Base-by-base conservation (phyloP, 2,888 invertebrate genomes). In the Gymnosoma rotundatum region DNA sequence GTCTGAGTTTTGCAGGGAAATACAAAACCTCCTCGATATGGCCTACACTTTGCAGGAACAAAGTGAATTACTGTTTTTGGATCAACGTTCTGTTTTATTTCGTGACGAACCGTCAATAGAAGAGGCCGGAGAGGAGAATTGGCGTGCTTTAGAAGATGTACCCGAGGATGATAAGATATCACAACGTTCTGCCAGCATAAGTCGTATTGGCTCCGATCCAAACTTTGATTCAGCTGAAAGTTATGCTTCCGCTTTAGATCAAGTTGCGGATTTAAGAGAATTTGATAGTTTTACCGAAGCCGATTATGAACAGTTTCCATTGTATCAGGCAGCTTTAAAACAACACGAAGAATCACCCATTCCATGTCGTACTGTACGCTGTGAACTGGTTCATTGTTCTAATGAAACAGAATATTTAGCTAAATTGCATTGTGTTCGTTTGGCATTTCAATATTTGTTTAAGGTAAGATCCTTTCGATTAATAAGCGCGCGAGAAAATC, bases 341-440 rank as follows among this genome's bases (percentile, higher is more conserved):
- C 96, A 97, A 87, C 94, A 97, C 86, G 97, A 98, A 92, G 92
- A 92, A 70, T 89, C 91, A 61, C 89, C 91, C 21, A 92, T 92
- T 83, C 92, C 92, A 38, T 87, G 85, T 89, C 95, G 96, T 89
- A 94, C 95, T 36, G 93, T 97, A 73, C 96, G 98, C 83, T 97
- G 98, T 0, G 97, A 98, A 87, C 93, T 97, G 89, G 96, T 98
- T 25, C 95, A 95, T 86, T 99, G 99, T 92, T 94, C 95, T 56
- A 96, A 96, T 3, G 99, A 99, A 92, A 95, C 96, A 0, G 99
- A 99, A 93, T 99, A 98, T 93, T 93, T 99, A 88, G 98, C 98
- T 73, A 99, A 99, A 93, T 93, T 99, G 85, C 96, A 98, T 91
- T 99, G 99, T 91, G 93, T 99, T 86, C 95, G 99, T 75, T 93